Base-by-base conservation (phyloP, 1,140 invertebrate species). In the Cydia strobilella region DNA sequence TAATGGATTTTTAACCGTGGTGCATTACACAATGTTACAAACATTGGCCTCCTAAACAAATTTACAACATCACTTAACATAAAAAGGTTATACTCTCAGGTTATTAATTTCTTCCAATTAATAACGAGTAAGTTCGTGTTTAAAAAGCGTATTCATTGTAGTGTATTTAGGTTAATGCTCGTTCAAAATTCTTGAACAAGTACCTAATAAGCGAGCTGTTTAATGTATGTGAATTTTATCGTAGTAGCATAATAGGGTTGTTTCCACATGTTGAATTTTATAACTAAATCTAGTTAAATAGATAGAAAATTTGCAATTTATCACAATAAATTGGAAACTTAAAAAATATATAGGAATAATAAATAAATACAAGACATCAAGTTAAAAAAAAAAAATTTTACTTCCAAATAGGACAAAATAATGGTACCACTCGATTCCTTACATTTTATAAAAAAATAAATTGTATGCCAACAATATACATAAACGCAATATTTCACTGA, bases 161-260 rank as follows among this genome's bases (percentile, higher is more conserved):
- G 54, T 59, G 54, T 59, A 59, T 59, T 59, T 59, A 23, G 54
- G 54, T 59, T 59, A 59, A 59, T 59, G 54, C 18, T 23, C 54
- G 10, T 23, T 59, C 9, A 59, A 59, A 59, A 59, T 59, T 59
- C 54, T 23, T 59, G 20, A 59, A 10, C 54, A 59, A 59, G 20
- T 23, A 59, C 54, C 54, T 23, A 20, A 59, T 59, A 59, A 7
- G 18, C 18, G 51, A 12, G 20, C 54, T 23, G 15, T 59, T 59
- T 59, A 59, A 59, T 59, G n/a, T 59, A 59, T 59, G 51, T 59
- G 54, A 59, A 59, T 59, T 59, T 59, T 59, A 59, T 59, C 54
- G 10, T 59, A 23, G 54, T 59, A 59, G 54, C 54, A 59, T 59
- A 59, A 23, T 23, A n/a, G n/a, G n/a, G n/a, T n/a, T n/a, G n/a